Evolutionary conservation across 1,140 invertebrate species (phyloP).

Genomic region (Hyles euphorbiae): DNA sequence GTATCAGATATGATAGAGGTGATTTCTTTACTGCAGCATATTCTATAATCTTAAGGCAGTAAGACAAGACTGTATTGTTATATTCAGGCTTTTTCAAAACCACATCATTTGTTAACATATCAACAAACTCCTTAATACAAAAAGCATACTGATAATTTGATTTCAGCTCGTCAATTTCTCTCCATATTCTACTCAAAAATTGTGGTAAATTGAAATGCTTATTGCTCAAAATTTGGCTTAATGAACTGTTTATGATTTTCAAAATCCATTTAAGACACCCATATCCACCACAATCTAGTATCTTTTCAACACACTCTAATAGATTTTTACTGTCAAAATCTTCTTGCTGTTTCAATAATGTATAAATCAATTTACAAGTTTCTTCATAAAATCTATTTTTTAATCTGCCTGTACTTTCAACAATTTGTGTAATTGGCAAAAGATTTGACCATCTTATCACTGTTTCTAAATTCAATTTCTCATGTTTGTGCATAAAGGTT

Average conservation of each 20-base stretch:
- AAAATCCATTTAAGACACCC: conserved; percentile 56
- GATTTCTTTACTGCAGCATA: conserved; percentile 42
- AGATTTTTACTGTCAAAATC: conserved; percentile 22
- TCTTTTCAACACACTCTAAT: conserved; percentile 35
- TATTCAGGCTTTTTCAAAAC: conserved; percentile 34
- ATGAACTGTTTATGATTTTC: conserved; percentile 41
- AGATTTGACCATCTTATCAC: conserved; percentile 13
- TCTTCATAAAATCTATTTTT: conserved; percentile 54
- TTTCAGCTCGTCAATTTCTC: conserved; percentile 57
- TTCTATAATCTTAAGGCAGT: conserved; percentile 53
- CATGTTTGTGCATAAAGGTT: conserved; percentile 12
- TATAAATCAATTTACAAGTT: conserved; percentile 35
- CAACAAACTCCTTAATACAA: conserved; percentile 54
- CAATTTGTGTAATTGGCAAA: conserved; percentile 13
- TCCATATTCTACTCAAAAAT: conserved; percentile 55
- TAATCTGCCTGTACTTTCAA: conserved; percentile 41
- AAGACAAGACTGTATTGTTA: conserved; percentile 44
- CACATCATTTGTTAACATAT: conserved; percentile 42
- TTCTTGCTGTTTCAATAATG: conserved; percentile 7
- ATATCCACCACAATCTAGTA: conserved; percentile 53
- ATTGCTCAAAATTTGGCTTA: conserved; percentile 24
- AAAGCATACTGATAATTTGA: conserved; percentile 51
- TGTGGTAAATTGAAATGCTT: conserved; percentile 33
- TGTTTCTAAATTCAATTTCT: conserved; percentile 21
- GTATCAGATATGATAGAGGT: conserved; percentile 49